Evolutionary conservation across 2,888 invertebrate species (phyloP).

Genomic region (Hemistola chrysoprasaria): DNA sequence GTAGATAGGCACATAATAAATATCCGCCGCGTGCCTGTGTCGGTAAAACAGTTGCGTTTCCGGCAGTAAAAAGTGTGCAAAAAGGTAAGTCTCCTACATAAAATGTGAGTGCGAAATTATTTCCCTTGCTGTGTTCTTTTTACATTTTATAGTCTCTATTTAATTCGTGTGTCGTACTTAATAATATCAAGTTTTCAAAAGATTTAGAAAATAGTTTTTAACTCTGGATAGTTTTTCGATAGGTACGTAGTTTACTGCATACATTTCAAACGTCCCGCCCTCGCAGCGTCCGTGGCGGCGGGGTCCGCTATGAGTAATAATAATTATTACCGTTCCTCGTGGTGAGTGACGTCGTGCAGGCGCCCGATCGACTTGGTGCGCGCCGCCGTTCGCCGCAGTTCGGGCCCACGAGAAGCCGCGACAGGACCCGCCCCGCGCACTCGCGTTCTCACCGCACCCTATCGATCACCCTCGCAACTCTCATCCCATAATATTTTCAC

Average conservation of each 20-base stretch:
- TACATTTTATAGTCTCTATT: too few relatives aligned
- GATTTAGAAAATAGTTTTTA: too few relatives aligned
- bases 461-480: constrained; percentile 48
- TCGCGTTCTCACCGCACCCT: constrained; percentile 51
- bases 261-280: constrained; percentile 34
- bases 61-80: constrained; percentile 31
- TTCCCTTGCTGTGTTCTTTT: too few relatives aligned
- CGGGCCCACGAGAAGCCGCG: constrained; percentile 64
- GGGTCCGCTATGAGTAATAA: constrained; percentile 72
- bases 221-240: too few relatives aligned
- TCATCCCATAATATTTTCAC: constrained; percentile 31
- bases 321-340: constrained; percentile 66
- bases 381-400: constrained; percentile 58
- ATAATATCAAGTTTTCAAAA: too few relatives aligned
- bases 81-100: constrained; percentile 45
- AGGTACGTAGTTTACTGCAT: constrained; percentile 14
- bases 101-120: too few relatives aligned
- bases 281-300: constrained; percentile 45
- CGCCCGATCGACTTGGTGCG: constrained; percentile 43
- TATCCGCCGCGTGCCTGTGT: too few relatives aligned
- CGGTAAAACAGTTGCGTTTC: constrained; percentile 56
- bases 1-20: too few relatives aligned
- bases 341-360: constrained; percentile 72
- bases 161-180: too few relatives aligned
- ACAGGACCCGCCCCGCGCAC: constrained; percentile 57